Evolutionary conservation across 35 echinoderm and acorn worm species (phyloP), one percentile per base, ranked within the genome.

Genomic region (Ptychodera flava): DNA sequence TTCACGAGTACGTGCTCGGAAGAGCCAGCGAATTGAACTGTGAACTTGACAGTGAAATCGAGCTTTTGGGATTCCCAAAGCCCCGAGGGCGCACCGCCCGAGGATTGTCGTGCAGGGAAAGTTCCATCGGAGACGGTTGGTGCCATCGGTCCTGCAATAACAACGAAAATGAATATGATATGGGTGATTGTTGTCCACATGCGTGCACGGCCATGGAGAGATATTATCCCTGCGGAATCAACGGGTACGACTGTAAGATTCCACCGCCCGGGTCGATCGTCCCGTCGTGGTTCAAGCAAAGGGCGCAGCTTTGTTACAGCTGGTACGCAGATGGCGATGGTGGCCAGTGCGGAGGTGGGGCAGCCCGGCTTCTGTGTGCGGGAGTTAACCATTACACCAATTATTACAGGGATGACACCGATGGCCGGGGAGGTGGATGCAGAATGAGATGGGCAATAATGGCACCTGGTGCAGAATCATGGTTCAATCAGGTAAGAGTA

Each of bases 241-340:
- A 33, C 27, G 82, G 82, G 28, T 84, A 84, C 36, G 82, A 0
- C 36, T 84, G 82, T 34, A 36, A 84, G 16, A 33, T 84, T 12
- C 6, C 6, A 6, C 6, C 22, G 6, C 45, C 45, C 6, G 6
- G 22, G 22, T 64, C 6, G 6, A 6, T 12, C 6, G 45, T 22
- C 22, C 45, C 45, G 6, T 64, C 45, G 6, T 84, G 82, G 82
- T 84, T 84, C 29, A 84, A 31, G 28, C 2, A 32, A 33, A 32
- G 33, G 28, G 36, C 82, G 36, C 82, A 84, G 36, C 82, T 84
- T 0, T 84, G 82, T 34, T 84, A 84, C 36, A 16, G 29, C 33
- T 84, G 82, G 82, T 84, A 84, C 36, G 30, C 82, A 27, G 82
- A 84, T 34, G 82, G 82, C 36, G 82, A 84, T 84, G 82, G 82